These are phyloP conservation scores for Terrapene triunguis DNA, from an alignment of 2,113 vertebrate genomes.

Conservation along the genomic window DNA sequence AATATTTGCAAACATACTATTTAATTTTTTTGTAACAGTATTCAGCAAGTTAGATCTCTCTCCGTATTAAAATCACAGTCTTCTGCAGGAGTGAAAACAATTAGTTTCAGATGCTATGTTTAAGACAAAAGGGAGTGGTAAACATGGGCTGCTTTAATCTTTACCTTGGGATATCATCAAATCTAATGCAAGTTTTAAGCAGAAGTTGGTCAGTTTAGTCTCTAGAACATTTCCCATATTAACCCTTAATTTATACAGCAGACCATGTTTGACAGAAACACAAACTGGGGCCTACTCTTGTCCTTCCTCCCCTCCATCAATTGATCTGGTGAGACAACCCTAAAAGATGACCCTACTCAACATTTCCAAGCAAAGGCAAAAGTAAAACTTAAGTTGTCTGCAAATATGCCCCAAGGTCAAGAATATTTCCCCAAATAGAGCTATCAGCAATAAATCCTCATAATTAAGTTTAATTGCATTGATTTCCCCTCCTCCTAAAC, in stretches of 20 bases:
- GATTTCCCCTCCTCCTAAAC: background rate
- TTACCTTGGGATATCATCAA: background rate
- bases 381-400: background rate
- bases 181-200: background rate
- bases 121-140: background rate
- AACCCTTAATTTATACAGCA: background rate
- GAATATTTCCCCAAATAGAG: background rate
- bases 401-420: background rate
- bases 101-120: background rate
- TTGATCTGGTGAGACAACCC: background rate
- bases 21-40: background rate
- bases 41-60: background rate
- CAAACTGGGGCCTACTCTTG: background rate
- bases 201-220: background rate
- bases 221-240: background rate
- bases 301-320: background rate
- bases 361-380: background rate
- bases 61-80: background rate
- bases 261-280: background rate
- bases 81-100: background rate
- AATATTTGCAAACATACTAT: background rate
- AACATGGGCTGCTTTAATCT: background rate
- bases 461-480: background rate
- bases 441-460: background rate
- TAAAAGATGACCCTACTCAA: background rate